Base-by-base conservation (phyloP, 2,797 vertebrate species). In the Sternarchorhynchus goeldii region DNA sequence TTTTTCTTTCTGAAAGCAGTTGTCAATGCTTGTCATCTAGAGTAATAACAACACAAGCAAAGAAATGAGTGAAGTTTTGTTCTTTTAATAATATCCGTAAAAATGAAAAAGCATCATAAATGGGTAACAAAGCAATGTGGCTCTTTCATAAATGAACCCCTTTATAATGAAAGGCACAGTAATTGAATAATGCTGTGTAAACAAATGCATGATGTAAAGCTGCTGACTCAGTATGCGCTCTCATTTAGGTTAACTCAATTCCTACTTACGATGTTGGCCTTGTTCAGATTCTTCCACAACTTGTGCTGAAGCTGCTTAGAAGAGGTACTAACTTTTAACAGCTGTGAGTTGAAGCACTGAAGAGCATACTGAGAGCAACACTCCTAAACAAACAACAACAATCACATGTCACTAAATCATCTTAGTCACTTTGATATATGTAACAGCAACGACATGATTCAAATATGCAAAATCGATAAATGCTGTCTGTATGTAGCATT, bases 341-440 rank as follows among this genome's bases (percentile, higher is more conserved):
- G 32, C 55, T 73, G 84, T 0, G 0, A 7, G 5, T 0, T 55
- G 29, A 91, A 93, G 74, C 92, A 94, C 0, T 60, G 0, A 31
- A 93, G 29, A 4, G 89, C 91, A 10, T 84, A 36, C n/a, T 56
- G 56, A 72, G 79, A 75, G 77, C 92, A 93, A 80, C 88, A 85
- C 16, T 87, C 87, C 93, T 93, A 86, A 79, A 29, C 17, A 60
- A 55, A 80, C 3, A 56, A 68, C 56, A 70, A 29, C 16, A 7
- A 12, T 50, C 12, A 50, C 45, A 50, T 14, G 10, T 50, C 45
- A 12, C 45, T 50, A 2, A 50, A 50, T 12, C 12, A 50, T 14
- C 39, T 10, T 7, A 1, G 39, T 41, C 2, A 3, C 45, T 50
- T 12, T 10, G 45, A 50, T 12, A 12, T 45, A 45, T 50, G 10